Conservation (phyloP, 2,113 vertebrate genomes). For the Geothlypis trichas region DNA sequence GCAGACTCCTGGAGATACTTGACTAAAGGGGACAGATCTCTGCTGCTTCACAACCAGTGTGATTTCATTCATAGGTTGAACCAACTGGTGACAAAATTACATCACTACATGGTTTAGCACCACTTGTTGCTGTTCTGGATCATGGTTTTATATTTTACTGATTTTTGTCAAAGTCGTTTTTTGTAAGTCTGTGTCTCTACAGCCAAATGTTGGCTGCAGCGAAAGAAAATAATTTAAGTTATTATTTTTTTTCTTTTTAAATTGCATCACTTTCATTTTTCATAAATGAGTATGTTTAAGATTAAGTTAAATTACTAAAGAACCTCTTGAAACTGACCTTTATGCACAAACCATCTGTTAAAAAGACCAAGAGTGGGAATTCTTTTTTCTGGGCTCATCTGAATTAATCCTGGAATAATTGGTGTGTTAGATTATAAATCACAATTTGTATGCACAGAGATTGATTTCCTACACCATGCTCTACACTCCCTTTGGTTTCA, state of each 20-base stretch:
- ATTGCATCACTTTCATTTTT: neutral
- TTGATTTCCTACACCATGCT: neutral
- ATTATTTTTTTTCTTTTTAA: neutral
- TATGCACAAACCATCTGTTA: neutral
- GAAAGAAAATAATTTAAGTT: neutral
- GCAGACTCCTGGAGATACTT: neutral
- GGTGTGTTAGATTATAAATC: neutral
- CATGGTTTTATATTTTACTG: neutral
- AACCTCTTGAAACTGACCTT: neutral
- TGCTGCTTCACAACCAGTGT: neutral
- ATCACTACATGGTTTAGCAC: neutral
- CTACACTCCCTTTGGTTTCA: neutral
- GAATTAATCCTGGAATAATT: neutral
- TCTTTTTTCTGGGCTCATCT: neutral
- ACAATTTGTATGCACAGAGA: neutral
- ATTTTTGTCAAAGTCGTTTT: neutral
- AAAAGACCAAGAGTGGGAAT: neutral
- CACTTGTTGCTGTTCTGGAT: neutral
- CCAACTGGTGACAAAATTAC: neutral
- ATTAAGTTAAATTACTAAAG: neutral
- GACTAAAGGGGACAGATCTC: neutral
- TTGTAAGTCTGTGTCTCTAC: neutral
- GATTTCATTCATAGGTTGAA: neutral
- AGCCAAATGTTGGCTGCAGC: rapidly evolving
- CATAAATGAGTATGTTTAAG: neutral